These are phyloP conservation scores for Lomographa bimaculata DNA, from an alignment of 2,888 invertebrate genomes.

Conservation along the genomic window DNA sequence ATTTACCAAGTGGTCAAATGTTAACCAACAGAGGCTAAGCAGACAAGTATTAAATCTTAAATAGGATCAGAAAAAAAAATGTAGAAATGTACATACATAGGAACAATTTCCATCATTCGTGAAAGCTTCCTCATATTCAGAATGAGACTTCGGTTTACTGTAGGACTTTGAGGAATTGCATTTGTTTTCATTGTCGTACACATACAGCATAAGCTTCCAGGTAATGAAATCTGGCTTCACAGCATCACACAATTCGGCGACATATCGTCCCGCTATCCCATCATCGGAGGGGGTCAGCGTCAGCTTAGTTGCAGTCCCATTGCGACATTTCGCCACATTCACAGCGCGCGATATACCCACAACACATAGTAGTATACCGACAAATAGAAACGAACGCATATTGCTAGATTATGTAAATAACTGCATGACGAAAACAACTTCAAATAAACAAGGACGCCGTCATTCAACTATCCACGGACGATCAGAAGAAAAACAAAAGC, in stretches of 20 bases:
- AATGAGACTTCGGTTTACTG: no score
- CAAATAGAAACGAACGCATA: conserved; percentile 36
- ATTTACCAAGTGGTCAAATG: no score
- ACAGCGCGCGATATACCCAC: conserved; percentile 31
- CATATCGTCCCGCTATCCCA: conserved; percentile 51
- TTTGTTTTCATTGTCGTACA: conserved; percentile 16
- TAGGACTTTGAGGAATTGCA: conserved; percentile 14
- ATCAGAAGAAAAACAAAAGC: no score
- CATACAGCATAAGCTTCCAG: conserved; percentile 42
- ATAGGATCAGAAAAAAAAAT: no score
- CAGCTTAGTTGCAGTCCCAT: conserved; percentile 26
- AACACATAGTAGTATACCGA: conserved; percentile 39
- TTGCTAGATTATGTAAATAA: conserved; percentile 39
- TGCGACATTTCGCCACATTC: conserved; percentile 38
- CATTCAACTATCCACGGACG: no score
- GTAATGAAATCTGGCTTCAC: conserved; percentile 27
- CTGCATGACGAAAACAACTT: conserved; percentile 9
- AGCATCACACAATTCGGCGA: conserved; percentile 47
- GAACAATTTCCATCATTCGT: conserved; percentile 40
- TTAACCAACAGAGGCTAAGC: no score
- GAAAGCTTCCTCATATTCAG: conserved; percentile 19
- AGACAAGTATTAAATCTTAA: no score
- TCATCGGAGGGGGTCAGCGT: conserved; percentile 39
- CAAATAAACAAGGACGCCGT: no score
- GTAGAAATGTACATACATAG: conserved; percentile 50